phyloP scores from a whole-genome alignment of 2,888 invertebrate species.

The Blastobasis adustella region DNA sequence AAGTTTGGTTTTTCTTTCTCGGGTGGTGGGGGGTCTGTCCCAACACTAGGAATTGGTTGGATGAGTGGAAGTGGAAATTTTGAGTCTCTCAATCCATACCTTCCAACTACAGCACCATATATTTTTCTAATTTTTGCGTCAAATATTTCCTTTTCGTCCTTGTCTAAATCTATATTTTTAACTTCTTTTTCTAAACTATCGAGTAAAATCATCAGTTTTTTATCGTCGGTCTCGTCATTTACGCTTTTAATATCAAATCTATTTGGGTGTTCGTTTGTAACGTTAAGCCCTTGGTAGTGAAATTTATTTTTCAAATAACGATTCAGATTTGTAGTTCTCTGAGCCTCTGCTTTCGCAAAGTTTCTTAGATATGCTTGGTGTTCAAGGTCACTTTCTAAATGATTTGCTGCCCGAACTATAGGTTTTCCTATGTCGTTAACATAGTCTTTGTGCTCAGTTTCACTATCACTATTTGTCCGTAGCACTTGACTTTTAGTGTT shows the following conservation, averaged over 20 bases:
- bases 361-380: no score
- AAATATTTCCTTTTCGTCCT: constrained; percentile 39
- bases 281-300: constrained; percentile 3
- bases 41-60: no score
- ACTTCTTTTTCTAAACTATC: constrained; percentile 48
- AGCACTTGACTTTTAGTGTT: background rate
- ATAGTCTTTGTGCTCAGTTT: background rate
- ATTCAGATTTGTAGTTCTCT: no score
- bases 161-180: constrained; percentile 35
- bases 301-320: constrained; percentile 14
- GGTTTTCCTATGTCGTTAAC: no score
- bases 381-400: no score
- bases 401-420: no score
- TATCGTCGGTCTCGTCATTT: constrained; percentile 29
- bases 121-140: constrained; percentile 51
- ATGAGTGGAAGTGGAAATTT: no score
- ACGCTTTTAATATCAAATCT: constrained; percentile 10
- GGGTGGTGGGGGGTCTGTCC: no score
- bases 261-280: background rate
- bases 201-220: constrained; percentile 37
- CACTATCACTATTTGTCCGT: background rate
- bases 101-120: constrained; percentile 35
- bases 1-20: no score
- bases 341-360: no score
- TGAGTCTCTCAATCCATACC: constrained; percentile 7